Evolutionary conservation across 2,797 vertebrate genomes (phyloP), one percentile per base, ranked within the genome.

Genomic region (Ceryle rudis): DNA sequence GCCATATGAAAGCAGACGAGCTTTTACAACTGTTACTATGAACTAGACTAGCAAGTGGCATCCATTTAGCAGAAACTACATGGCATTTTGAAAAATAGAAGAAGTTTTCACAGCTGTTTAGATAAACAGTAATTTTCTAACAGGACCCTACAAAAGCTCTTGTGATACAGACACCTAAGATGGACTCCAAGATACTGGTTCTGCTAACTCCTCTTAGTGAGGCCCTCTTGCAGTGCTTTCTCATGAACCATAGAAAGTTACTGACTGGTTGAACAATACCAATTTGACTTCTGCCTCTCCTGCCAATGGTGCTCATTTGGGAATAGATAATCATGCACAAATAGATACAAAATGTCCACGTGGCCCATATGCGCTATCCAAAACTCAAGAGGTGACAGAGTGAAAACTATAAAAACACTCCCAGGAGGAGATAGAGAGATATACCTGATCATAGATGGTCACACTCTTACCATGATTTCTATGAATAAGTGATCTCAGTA

Each of bases 381-480:
- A 47, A 58, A 42, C 8, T 33, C 60, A 18, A 65, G 44, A 71
- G 22, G 28, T 49, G 19, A 55, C 6, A 1, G 15, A 23, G 6
- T 35, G 14, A 71, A 85, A 81, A 65, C 11, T 14, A 11, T 21
- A 55, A 47, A 20, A 52, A 14, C 8, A 49, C 60, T 72, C 42
- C 58, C 19, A n/a, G 29, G 5, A 61, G 42, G 21, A 74, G 4
- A 29, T 49, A 37, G 2, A 41, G 17, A 79, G 19, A 35, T 20
- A 51, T 3, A 69, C 3, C 5, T 28, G 2, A 54, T 5, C 7
- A 25, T 0, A 42, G 20, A 60, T 19, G 17, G 9, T 25, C 52
- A 22, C 5, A 4, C 5, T 51, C 54, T 42, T 25, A 33, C 2
- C 6, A 18, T 21, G 21, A 22, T 39, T 77, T 80, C 41, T 39